Base-by-base conservation (phyloP, 2,797 vertebrate genomes). In the Mus caroli region DNA sequence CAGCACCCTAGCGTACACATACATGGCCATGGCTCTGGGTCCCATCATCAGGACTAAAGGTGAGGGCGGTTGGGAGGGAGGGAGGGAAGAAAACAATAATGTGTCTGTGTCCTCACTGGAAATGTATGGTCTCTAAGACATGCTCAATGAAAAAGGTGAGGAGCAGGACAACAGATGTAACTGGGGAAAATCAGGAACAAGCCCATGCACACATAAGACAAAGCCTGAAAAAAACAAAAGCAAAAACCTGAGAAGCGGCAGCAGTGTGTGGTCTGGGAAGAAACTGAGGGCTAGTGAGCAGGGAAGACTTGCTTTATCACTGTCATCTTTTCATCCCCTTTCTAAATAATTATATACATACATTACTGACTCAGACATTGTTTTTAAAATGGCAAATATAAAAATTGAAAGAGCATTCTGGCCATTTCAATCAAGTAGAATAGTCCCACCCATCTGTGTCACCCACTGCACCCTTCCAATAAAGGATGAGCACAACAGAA, bases 361-460 rank as follows among this genome's bases (percentile, higher is more conserved):
- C 78, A 92, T 58, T 79, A 89, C 31, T 60, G 15, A 91, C 69
- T 62, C 26, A 91, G 77, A 93, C 12, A 77, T 76, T 76, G 71
- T 37, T 80, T 69, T 56, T 76, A 69, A 83, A 71, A 76, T 40
- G 50, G 43, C 54, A 78, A 93, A 83, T 52, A 22, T 4, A 78
- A 95, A 92, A 60, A 86, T 62, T 83, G 76, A 91, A 77, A 85
- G 37, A 50, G n/a, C 40, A 92, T 60, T 43, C n/a, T 26, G 31
- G 80, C 19, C 40, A 83, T 31, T 93, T 76, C 89, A 71, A 69
- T 31, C 58, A 28, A n/a, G n/a, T 71, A 20, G 73, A 69, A 91
- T 0, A 67, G 14, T 40, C 3, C 67, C 34, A 28, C 0, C 8
- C 28, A 67, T 4, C 43, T 37, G 84, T 86, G 2, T 69, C 75